These are phyloP conservation scores for Gisinianus flammeolus DNA, from an alignment of 2,888 invertebrate genomes.

Conservation along the genomic window DNA sequence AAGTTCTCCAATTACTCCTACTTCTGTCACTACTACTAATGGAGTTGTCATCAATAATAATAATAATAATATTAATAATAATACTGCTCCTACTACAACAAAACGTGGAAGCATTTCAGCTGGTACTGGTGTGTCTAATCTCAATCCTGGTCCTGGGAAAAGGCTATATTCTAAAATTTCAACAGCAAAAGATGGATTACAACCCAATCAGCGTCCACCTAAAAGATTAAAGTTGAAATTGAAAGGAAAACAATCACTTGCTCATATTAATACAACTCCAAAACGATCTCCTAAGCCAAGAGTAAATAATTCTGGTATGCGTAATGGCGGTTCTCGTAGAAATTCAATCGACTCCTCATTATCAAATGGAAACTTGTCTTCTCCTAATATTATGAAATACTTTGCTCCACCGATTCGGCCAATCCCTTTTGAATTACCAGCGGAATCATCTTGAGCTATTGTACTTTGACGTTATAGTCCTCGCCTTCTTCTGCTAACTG, in stretches of 20 bases:
- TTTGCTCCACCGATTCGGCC: background rate
- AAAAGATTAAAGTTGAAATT: conserved; percentile 27
- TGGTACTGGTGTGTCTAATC: too few relatives aligned
- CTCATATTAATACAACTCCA: conserved; percentile 8
- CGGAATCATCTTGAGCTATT: conserved; percentile 7
- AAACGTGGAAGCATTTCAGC: too few relatives aligned
- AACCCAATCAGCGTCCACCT: background rate
- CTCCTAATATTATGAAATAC: conserved; percentile 14
- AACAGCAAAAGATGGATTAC: background rate
- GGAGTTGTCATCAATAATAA: background rate
- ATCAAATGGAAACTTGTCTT: background rate
- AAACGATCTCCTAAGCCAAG: conserved; percentile 17
- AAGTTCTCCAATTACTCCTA: background rate
- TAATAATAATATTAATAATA: too few relatives aligned
- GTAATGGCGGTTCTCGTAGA: background rate
- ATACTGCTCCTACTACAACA: too few relatives aligned
- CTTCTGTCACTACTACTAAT: background rate
- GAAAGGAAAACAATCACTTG: background rate
- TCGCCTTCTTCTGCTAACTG: too few relatives aligned
- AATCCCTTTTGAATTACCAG: background rate
- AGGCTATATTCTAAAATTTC: conserved; percentile 4
- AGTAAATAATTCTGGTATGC: background rate
- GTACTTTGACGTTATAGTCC: too few relatives aligned
- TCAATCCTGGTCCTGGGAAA: background rate
- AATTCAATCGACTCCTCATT: conserved; percentile 4